A percentile compares a stretch with the other conserved stretches of the same genome.
Conservation (phyloP, 1,140 invertebrate species). For the Drosophila simulans region DNA sequence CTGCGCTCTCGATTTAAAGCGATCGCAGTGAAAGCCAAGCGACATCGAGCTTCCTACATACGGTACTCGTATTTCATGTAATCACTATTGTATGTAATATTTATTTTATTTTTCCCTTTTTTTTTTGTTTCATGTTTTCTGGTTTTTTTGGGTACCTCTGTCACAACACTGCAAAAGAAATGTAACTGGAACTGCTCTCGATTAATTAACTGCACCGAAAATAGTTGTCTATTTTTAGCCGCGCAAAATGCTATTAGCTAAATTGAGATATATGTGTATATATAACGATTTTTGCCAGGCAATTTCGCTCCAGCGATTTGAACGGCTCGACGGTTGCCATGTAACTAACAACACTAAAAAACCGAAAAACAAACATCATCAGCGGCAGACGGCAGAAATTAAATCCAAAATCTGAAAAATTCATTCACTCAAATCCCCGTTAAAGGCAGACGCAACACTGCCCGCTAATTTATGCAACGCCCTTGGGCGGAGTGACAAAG, state of each 20-base stretch:
- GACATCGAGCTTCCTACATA: slow-evolving; percentile 39
- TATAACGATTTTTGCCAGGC: slow-evolving; percentile 6
- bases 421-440: slow-evolving; percentile 52
- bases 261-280: slow-evolving; percentile 7
- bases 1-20: slow-evolving; percentile 52
- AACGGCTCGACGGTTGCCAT: slow-evolving; percentile 67
- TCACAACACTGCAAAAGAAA: slow-evolving; percentile 7
- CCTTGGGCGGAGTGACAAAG: slow-evolving; percentile 60
- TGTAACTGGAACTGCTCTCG: slow-evolving; percentile 19
- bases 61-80: slow-evolving; percentile 7
- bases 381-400: slow-evolving; percentile 26
- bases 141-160: slow-evolving; percentile 13
- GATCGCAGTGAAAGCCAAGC: slow-evolving; percentile 68
- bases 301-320: slow-evolving; percentile 53
- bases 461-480: slow-evolving; percentile 77
- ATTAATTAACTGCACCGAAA: slow-evolving; percentile 54
- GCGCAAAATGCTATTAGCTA: slow-evolving; percentile 12
- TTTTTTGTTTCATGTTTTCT: not conserved
- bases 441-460: slow-evolving; percentile 47
- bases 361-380: slow-evolving; percentile 29
- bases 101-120: slow-evolving; percentile 17
- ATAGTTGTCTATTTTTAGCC: slow-evolving; percentile 42
- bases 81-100: slow-evolving; percentile 16
- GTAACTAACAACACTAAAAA: slow-evolving; percentile 52
- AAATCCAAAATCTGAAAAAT: slow-evolving; percentile 25